Base-by-base conservation (phyloP, 2,113 vertebrate genomes). In the Antechinus flavipes region DNA sequence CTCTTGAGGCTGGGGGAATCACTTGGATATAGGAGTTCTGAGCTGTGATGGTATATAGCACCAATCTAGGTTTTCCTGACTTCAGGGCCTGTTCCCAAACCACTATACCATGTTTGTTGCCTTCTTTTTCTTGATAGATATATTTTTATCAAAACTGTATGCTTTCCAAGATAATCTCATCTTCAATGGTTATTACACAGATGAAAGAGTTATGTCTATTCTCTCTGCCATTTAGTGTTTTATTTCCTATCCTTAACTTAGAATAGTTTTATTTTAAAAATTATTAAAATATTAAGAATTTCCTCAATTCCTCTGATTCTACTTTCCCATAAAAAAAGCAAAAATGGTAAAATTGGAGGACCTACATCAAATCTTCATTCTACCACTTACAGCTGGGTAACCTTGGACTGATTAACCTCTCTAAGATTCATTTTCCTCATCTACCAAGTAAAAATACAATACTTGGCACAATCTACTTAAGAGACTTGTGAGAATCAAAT, bases 141-240 rank as follows among this genome's bases (percentile, higher is more conserved):
- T 2, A 23, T 55, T 91, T 90, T 56, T 68, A 7, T 91, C 89
- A 92, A 94, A 96, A 96, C 90, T 53, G 46, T 55, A 10, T 93
- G 94, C 25, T 19, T 89, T 94, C 30, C 56, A 95, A 26, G 55
- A 93, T 2, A 52, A 90, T 14, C 76, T 91, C 27, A 47, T 92
- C 89, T 27, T 91, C 19, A 92, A 90, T 89, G 53, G 54, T 61
- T 23, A 92, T 55, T 52, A 93, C 90, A n/a, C 8, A 95, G 49
- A 90, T 90, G 53, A 91, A 95, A 76, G 52, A 89, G 8, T 22
- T 91, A 90, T 54, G 50, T 95, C 93, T 58, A 90, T 8, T 90
- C 52, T 16, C 46, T 49, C 26, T 8, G 7, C 7, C n/a, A 94
- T 25, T 30, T 24, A 49, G 6, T 1, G 52, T 53, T 91, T 89